phyloP scores from a whole-genome alignment of 2,888 invertebrate species.

The Machimus atricapillus region DNA sequence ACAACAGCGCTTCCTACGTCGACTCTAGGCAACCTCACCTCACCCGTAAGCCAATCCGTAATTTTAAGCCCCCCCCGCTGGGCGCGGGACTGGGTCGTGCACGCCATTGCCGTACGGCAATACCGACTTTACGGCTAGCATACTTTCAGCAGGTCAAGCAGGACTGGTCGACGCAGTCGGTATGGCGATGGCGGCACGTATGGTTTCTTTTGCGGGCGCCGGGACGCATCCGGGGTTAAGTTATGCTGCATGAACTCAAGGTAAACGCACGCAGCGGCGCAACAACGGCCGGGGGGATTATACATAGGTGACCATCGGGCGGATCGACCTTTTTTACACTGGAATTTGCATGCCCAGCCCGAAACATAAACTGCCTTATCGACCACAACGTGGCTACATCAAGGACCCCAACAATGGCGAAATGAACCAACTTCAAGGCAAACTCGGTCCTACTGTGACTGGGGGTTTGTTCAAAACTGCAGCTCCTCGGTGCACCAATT shows the following conservation, averaged over 20 bases:
- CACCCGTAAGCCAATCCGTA: not conserved
- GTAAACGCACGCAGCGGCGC: not conserved
- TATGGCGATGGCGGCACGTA: not conserved
- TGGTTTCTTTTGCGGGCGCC: not conserved
- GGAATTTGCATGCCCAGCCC: not conserved
- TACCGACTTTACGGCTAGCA: not conserved
- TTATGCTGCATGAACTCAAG: not conserved
- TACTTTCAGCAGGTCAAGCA: not conserved
- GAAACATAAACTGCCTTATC: not conserved
- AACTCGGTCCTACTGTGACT: not conserved
- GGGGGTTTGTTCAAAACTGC: not conserved
- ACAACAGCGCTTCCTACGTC: not conserved
- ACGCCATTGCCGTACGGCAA: not conserved
- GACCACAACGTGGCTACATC: not conserved
- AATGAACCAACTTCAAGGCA: not conserved
- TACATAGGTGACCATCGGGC: not conserved
- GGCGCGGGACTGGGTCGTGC: not conserved
- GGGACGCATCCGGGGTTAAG: not conserved
- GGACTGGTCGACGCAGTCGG: not conserved
- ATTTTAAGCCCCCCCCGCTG: not conserved
- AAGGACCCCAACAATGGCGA: not conserved
- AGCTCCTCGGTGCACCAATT: not conserved
- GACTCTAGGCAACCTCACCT: not conserved
- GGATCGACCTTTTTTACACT: not conserved
- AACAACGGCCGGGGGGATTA: not conserved